Conservation (phyloP, 2,113 vertebrate species). For the Dipodomys stephensi region DNA sequence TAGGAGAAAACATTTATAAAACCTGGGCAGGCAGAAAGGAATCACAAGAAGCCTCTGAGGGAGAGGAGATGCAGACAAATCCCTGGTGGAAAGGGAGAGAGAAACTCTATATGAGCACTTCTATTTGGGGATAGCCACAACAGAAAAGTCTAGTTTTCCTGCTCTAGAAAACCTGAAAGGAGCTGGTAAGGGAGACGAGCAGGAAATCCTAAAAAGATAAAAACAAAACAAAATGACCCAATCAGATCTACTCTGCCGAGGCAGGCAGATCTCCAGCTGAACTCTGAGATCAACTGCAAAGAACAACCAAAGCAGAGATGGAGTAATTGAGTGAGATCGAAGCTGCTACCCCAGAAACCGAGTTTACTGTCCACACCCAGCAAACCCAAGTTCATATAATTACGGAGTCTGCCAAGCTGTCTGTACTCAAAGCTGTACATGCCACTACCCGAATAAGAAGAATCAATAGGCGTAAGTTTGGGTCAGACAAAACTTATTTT, state of each 20-base stretch:
- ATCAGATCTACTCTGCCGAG: too few relatives aligned
- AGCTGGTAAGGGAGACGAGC: not conserved
- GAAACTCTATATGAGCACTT: not conserved
- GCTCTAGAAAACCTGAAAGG: not conserved
- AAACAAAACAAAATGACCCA: not conserved
- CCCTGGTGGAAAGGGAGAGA: accelerated
- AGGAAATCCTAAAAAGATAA: not conserved
- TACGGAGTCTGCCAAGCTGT: too few relatives aligned
- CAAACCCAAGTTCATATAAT: not conserved
- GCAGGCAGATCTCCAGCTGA: not conserved
- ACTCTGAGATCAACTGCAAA: accelerated
- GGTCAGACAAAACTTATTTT: not conserved
- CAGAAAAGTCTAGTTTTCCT: not conserved
- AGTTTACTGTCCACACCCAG: not conserved
- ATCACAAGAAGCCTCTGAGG: accelerated
- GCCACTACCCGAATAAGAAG: too few relatives aligned
- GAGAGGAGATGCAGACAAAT: not conserved
- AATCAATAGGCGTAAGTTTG: not conserved
- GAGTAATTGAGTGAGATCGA: not conserved
- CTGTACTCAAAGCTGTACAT: not conserved
- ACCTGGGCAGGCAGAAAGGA: accelerated
- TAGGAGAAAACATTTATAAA: not conserved
- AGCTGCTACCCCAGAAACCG: not conserved
- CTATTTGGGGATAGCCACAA: accelerated
- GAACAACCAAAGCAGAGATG: not conserved